Evolutionary conservation across 2,888 invertebrate species (phyloP).

Genomic region (Dasypogon diadema): DNA sequence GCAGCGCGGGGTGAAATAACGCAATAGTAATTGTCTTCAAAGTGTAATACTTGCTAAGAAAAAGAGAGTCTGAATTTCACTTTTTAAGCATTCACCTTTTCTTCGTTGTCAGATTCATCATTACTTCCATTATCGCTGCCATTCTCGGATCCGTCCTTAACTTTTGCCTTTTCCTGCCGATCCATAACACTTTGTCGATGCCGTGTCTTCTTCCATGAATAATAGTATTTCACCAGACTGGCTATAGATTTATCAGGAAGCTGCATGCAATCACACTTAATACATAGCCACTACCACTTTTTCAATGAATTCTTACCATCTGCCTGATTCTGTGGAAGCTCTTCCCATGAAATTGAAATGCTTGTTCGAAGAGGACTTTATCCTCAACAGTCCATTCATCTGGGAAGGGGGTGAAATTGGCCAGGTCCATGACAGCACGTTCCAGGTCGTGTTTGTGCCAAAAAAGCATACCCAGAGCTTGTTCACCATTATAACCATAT

Average conservation of each 20-base stretch:
- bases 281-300: neutral
- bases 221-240: constrained; percentile 96
- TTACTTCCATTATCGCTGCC: constrained; percentile 86
- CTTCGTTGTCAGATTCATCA: constrained; percentile 90
- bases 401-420: constrained; percentile 97
- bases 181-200: constrained; percentile 95
- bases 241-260: constrained; percentile 97
- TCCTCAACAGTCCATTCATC: constrained; percentile 99
- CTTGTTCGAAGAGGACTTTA: constrained; percentile 97
- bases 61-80: no score
- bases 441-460: constrained; percentile 98
- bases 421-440: constrained; percentile 90
- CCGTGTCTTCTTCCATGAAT: constrained; percentile 97
- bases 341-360: constrained; percentile 98
- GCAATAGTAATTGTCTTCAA: no score
- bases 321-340: constrained; percentile 96
- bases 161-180: constrained; percentile 75
- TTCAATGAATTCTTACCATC: constrained; percentile 78
- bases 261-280: constrained; percentile 73
- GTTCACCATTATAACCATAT: constrained; percentile 97
- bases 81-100: constrained; percentile 75
- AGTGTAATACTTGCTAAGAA: no score
- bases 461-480: constrained; percentile 96
- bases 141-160: constrained; percentile 77
- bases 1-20: no score